Percentiles rank a stretch among this genome's conserved stretches.
Evolutionary conservation across 2,113 vertebrate genomes (phyloP).

Genomic region (Thomomys bottae): DNA sequence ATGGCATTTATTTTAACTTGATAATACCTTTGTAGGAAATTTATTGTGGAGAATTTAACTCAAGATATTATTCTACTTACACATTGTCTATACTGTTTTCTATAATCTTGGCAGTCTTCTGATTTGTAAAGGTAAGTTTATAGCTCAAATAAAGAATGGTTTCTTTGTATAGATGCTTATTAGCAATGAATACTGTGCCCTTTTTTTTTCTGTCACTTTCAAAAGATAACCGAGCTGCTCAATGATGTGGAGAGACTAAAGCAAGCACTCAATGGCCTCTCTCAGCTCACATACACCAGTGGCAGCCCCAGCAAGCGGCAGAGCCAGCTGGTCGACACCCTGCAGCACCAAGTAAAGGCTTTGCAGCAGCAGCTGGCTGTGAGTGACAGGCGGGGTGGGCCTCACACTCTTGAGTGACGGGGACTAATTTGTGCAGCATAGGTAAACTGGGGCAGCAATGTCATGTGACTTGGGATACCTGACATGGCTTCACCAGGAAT

Average conservation of each 20-base stretch:
- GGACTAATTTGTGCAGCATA: neutral
- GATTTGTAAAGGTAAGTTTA: neutral
- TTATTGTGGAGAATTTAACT: neutral
- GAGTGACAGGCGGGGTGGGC: conserved; percentile 81
- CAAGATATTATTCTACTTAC: neutral
- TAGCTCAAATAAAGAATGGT: neutral
- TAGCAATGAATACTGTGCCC: neutral
- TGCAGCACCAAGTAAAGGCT: conserved; percentile 92
- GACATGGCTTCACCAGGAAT: neutral
- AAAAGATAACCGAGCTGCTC: conserved; percentile 94
- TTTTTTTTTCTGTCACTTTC: conserved; percentile 42
- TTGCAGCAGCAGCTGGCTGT: conserved; percentile 97
- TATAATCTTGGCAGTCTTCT: neutral
- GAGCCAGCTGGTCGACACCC: conserved; percentile 90
- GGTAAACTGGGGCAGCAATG: neutral
- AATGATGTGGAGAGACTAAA: conserved; percentile 95
- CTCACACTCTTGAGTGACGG: neutral
- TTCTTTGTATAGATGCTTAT: neutral
- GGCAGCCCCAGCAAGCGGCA: conserved; percentile 91
- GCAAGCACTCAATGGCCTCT: conserved; percentile 94
- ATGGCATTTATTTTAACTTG: conserved; percentile 7
- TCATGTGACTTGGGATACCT: neutral
- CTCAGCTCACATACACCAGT: conserved; percentile 92
- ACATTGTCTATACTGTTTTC: neutral
- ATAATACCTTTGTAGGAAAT: conserved; percentile 23